Evolutionary conservation across 2,113 vertebrate species (phyloP).

Genomic region (Sprattus sprattus): DNA sequence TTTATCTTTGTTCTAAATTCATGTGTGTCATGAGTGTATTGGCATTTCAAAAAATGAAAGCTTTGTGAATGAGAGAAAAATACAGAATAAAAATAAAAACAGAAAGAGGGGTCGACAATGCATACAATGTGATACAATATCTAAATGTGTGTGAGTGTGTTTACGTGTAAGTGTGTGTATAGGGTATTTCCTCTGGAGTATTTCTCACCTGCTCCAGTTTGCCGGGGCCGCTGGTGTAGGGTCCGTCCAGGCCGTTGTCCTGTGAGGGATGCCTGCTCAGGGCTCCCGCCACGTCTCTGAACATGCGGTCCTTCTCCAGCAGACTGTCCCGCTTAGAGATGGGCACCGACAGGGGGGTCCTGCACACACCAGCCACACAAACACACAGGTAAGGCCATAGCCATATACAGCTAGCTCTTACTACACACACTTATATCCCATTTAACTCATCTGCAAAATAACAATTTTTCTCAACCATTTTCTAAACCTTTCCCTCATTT

Average conservation of each 20-base stretch:
- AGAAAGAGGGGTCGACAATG: too few relatives aligned
- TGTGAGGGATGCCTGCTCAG: slow-evolving; percentile 76
- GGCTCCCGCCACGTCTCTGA: slow-evolving; percentile 79
- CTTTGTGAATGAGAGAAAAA: too few relatives aligned
- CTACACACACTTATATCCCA: too few relatives aligned
- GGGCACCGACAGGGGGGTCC: slow-evolving; percentile 78
- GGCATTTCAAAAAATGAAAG: too few relatives aligned
- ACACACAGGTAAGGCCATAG: not conserved
- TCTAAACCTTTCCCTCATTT: too few relatives aligned
- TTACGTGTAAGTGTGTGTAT: not conserved
- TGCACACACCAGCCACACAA: slow-evolving; percentile 50
- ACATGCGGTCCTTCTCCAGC: slow-evolving; percentile 92
- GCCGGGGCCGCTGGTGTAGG: slow-evolving; percentile 52
- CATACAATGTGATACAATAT: too few relatives aligned
- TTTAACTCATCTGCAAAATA: too few relatives aligned
- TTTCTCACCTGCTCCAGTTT: slow-evolving; percentile 84
- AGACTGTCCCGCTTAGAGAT: slow-evolving; percentile 92
- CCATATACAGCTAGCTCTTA: not conserved
- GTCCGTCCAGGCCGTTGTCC: slow-evolving; percentile 74
- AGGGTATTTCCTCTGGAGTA: not conserved
- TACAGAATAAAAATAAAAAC: too few relatives aligned
- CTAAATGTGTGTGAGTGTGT: not conserved
- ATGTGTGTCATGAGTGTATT: not conserved
- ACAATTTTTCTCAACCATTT: too few relatives aligned
- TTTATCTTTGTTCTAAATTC: not conserved